Evolutionary conservation across 2,888 invertebrate species (phyloP), one percentile per base, ranked within the genome.

Genomic region (Hydraecia micacea): DNA sequence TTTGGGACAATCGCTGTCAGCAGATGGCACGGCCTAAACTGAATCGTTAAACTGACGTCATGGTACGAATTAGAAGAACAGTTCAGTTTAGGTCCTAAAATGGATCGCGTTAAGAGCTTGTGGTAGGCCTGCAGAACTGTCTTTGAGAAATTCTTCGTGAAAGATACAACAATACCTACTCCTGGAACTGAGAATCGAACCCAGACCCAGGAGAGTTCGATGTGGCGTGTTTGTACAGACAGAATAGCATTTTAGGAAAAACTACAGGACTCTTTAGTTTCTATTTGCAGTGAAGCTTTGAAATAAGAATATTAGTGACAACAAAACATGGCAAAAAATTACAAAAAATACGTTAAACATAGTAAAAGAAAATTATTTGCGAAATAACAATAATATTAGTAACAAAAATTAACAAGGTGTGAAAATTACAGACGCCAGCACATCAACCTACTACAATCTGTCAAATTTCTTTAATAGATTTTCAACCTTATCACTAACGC

Each of bases 281-380:
- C 49, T 15, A 21, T 21, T 18, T 18, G 3, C 28, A 42, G 39
- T 32, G 3, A 18, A 77, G 42, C 7, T 7, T 76, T 65, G n/a
- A 77, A 65, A 11, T 18, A 18, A 55, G 52, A n/a, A 77, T 36
- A 77, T 76, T 76, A 77, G 52, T 77, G 8, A n/a, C 76, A 55
- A 18, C 42, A 42, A 65, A 15, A 76, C 18, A 63, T 32, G 25
- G 7, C n/a, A n/a, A 9, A 36, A 36, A 36, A 63, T 4, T 75
- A 39, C 1, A 32, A 69, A 32, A 67, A 82, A 68, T 0, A 6
- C 15, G 46, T 46, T 28, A 39, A 25, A 28, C 2, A 9, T 28
- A n/a, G 2, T 4, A 32, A n/a, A 75, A 77, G 66, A 49, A 77
- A 58, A 77, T 66, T 66, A 75, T n/a, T 65, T 18, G 75, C 75